Conservation (phyloP, 2,113 vertebrate species). For the Todiramphus saurophagus region DNA sequence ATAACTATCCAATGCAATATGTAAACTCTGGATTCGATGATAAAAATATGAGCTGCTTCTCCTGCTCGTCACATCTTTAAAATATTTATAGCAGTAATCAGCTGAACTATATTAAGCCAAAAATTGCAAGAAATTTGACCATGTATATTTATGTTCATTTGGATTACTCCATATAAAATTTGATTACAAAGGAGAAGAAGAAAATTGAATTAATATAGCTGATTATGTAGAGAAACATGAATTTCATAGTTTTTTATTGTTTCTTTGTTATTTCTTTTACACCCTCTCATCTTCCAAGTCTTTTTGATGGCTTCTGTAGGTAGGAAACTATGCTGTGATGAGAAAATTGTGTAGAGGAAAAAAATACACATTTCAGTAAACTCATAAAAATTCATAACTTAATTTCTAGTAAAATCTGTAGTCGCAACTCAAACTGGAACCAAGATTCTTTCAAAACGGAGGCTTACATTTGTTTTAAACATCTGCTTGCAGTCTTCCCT, state of each 20-base stretch:
- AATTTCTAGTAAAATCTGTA: neutral
- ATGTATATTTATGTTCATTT: slow-evolving; percentile 5
- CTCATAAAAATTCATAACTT: neutral
- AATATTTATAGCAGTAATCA: slow-evolving; percentile 39
- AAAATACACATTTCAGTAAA: neutral
- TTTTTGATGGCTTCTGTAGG: neutral
- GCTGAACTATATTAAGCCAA: slow-evolving; percentile 1
- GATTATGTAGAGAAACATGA: neutral
- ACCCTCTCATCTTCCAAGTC: accelerated
- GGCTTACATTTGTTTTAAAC: neutral
- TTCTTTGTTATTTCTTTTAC: neutral
- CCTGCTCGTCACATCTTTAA: neutral
- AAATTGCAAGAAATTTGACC: slow-evolving; percentile 1
- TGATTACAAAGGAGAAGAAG: slow-evolving; percentile 31
- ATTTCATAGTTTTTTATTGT: neutral
- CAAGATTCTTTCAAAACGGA: neutral
- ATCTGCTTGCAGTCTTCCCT: neutral
- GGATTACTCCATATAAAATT: slow-evolving; percentile 3
- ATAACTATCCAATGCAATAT: neutral
- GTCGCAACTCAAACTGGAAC: neutral
- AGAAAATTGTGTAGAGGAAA: neutral
- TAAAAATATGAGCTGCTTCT: neutral
- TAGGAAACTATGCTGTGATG: neutral
- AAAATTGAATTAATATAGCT: slow-evolving; percentile 19
- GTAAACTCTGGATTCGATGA: neutral